phyloP scores from a whole-genome alignment of 2,113 vertebrate genomes.

The Sinocyclocheilus grahami region DNA sequence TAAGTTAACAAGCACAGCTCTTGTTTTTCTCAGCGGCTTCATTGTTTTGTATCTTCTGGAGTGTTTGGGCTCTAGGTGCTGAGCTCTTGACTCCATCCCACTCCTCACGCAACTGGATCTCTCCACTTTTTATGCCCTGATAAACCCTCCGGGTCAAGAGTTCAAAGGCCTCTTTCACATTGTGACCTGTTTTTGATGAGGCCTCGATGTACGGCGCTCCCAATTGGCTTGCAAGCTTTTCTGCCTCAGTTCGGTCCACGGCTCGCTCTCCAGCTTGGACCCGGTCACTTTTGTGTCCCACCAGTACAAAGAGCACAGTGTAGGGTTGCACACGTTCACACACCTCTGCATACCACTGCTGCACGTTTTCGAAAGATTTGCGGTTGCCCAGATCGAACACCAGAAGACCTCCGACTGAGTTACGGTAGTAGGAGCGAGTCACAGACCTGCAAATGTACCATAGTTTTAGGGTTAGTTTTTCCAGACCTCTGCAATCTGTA shows the following conservation, averaged over 20 bases:
- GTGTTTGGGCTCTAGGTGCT: constrained; percentile 54
- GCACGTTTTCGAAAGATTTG: constrained; percentile 79
- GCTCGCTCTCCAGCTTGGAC: constrained; percentile 61
- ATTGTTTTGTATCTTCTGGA: constrained; percentile 44
- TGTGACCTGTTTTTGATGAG: constrained; percentile 77
- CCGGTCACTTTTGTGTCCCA: constrained; percentile 83
- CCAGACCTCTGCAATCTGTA: neutral
- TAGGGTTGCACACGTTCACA: constrained; percentile 73
- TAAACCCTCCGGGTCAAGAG: constrained; percentile 74
- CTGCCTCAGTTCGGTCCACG: constrained; percentile 75
- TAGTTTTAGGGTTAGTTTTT: neutral
- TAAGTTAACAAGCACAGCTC: constrained; percentile 65
- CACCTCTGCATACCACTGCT: constrained; percentile 81
- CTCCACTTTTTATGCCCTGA: constrained; percentile 71
- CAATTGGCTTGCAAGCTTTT: constrained; percentile 74
- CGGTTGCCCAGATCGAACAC: constrained; percentile 83
- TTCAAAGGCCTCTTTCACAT: constrained; percentile 76
- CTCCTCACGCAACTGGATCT: constrained; percentile 67
- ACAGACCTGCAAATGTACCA: constrained; percentile 74
- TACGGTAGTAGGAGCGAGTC: constrained; percentile 83
- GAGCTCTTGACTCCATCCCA: constrained; percentile 81
- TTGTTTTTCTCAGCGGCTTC: constrained; percentile 56
- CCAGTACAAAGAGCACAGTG: constrained; percentile 77
- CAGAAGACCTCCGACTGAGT: constrained; percentile 81
- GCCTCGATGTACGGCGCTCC: constrained; percentile 78